A percentile compares a stretch with the other conserved stretches of the same genome.
These are phyloP conservation scores for Anabas testudineus DNA, from an alignment of 2,797 vertebrate genomes.

Conservation along the genomic window DNA sequence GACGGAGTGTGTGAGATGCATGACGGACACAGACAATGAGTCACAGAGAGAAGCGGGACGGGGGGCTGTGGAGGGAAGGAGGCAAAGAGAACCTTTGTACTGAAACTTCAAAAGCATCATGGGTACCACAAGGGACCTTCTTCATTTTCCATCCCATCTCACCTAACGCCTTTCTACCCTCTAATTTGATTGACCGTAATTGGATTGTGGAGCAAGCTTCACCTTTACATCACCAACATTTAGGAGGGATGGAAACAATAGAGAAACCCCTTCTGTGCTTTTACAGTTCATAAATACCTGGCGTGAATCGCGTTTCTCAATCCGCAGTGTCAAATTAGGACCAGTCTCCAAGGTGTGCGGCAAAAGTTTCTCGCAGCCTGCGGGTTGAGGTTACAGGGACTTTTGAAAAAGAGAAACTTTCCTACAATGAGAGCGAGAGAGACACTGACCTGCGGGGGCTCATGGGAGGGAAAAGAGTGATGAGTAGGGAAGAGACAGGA, in stretches of 20 bases:
- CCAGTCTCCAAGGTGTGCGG: neutral
- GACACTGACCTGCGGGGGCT: neutral
- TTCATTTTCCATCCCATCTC: constrained; percentile 17
- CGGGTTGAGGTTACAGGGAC: neutral
- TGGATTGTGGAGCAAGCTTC: constrained; percentile 31
- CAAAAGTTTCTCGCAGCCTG: neutral
- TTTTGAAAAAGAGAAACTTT: neutral
- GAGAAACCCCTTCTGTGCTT: too few species aligned
- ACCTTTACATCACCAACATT: constrained; percentile 56
- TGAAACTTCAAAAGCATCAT: constrained; percentile 76
- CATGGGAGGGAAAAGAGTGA: constrained; percentile 10
- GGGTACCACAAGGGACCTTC: constrained; percentile 60
- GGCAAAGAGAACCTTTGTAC: constrained; percentile 70
- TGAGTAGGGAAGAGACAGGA: constrained; percentile 8
- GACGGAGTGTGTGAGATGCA: constrained; percentile 15
- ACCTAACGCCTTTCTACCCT: constrained; percentile 27
- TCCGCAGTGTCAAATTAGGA: neutral
- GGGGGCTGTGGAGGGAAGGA: constrained; percentile 15
- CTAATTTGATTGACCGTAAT: constrained; percentile 55
- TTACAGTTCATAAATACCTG: neutral
- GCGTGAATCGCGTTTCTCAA: neutral
- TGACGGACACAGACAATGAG: constrained; percentile 32
- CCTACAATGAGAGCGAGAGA: constrained; percentile 11
- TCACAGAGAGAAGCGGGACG: constrained; percentile 28
- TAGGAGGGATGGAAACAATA: neutral